phyloP scores from a whole-genome alignment of 2,888 invertebrate genomes.

The Cartodere bifasciata region DNA sequence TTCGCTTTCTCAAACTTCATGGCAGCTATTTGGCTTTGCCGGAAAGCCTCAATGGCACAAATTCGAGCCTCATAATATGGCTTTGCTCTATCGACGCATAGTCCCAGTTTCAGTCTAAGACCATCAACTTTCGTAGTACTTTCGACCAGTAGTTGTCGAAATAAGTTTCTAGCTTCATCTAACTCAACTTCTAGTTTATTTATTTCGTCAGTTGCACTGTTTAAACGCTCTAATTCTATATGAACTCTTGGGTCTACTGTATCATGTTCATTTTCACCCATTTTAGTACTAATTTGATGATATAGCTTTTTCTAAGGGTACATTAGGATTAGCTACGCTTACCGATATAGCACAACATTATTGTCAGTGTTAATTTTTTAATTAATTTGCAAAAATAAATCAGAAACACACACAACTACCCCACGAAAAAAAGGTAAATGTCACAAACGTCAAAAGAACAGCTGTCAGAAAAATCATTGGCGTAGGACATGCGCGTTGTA shows the following conservation, averaged over 20 bases:
- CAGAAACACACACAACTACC: no score
- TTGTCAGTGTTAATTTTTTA: no score
- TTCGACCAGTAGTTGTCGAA: conserved; percentile 69
- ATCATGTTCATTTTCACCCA: conserved; percentile 54
- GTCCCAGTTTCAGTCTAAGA: conserved; percentile 68
- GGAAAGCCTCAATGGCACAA: conserved; percentile 69
- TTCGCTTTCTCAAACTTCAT: conserved; percentile 77
- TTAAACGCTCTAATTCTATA: conserved; percentile 79
- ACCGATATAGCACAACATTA: no score
- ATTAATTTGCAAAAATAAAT: no score
- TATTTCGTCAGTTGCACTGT: conserved; percentile 85
- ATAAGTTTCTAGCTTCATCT: conserved; percentile 73
- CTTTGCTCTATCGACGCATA: conserved; percentile 74
- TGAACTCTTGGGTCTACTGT: conserved; percentile 73
- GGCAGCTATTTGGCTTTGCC: conserved; percentile 72
- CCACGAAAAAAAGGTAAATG: no score
- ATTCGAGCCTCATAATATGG: conserved; percentile 85
- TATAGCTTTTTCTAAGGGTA: no score
- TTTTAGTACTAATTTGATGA: no score
- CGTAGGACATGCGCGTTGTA: no score
- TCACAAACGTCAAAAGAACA: no score
- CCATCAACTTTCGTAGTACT: conserved; percentile 71
- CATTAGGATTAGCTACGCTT: no score
- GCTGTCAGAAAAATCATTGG: no score
- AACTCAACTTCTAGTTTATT: conserved; percentile 82